phyloP scores from a whole-genome alignment of 2,888 invertebrate genomes.

The Chesias legatella region DNA sequence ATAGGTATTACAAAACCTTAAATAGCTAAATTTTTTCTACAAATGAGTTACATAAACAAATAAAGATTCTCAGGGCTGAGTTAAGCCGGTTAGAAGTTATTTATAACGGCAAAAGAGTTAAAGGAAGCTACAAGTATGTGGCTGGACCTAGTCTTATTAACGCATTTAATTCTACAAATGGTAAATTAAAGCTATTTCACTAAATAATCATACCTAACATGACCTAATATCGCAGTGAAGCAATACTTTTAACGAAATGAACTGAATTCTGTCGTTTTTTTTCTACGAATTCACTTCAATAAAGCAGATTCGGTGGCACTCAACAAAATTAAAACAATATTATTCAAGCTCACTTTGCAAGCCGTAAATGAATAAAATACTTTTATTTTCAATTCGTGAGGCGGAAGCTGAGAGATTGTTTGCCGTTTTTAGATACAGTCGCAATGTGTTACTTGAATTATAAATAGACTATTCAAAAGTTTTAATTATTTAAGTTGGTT shows the following conservation, averaged over 20 bases:
- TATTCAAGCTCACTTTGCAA: constrained; percentile 18
- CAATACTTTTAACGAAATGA: constrained; percentile 26
- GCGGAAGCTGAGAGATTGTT: not conserved
- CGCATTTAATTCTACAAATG: too few relatives aligned
- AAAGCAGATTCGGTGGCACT: constrained; percentile 28
- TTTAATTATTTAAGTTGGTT: too few relatives aligned
- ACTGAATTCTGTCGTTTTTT: constrained; percentile 20
- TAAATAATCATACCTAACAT: constrained; percentile 8
- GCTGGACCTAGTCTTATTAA: too few relatives aligned
- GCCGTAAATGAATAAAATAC: constrained; percentile 11
- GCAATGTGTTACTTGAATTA: too few relatives aligned
- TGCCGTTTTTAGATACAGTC: not conserved
- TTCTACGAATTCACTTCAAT: constrained; percentile 23
- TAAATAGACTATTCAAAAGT: too few relatives aligned
- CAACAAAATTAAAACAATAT: constrained; percentile 31
- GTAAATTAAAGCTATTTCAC: constrained; percentile 2
- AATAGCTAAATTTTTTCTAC: too few relatives aligned
- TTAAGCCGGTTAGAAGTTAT: too few relatives aligned
- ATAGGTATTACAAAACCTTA: too few relatives aligned
- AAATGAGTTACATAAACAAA: too few relatives aligned
- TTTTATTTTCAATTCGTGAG: constrained; percentile 7
- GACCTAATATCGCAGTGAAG: constrained; percentile 16
- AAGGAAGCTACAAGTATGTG: too few relatives aligned
- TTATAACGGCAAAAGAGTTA: too few relatives aligned
- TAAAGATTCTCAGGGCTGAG: too few relatives aligned